Evolutionary conservation across 1,140 invertebrate species (phyloP).

Genomic region (Calephelis virginiensis): DNA sequence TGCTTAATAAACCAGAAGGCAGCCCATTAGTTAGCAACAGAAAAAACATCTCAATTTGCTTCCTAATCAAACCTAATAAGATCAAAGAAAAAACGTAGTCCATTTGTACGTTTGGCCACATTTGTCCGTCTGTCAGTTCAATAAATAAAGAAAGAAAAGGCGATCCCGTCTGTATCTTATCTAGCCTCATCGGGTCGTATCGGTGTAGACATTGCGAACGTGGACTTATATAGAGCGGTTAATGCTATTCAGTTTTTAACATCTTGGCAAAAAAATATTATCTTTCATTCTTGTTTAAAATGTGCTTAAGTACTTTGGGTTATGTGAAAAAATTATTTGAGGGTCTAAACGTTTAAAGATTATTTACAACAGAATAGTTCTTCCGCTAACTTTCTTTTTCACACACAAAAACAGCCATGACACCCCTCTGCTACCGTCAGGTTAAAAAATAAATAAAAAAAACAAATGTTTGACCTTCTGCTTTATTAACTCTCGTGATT

Average conservation of each 20-base stretch:
- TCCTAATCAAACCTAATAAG: slow-evolving; percentile 48
- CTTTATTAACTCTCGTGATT: too few relatives aligned
- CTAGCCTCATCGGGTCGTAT: slow-evolving; percentile 55
- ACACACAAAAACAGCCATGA: too few relatives aligned
- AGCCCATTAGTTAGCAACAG: slow-evolving; percentile 14
- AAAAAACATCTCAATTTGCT: slow-evolving; percentile 44
- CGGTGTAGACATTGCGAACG: slow-evolving; percentile 44
- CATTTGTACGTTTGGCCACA: slow-evolving; percentile 41
- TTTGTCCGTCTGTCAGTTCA: slow-evolving; percentile 63
- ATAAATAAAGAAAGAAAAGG: slow-evolving; percentile 65
- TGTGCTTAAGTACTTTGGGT: too few relatives aligned
- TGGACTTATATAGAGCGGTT: slow-evolving; percentile 40
- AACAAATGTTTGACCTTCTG: too few relatives aligned
- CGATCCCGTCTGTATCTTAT: slow-evolving; percentile 65
- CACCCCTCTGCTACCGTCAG: too few relatives aligned
- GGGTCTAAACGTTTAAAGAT: too few relatives aligned
- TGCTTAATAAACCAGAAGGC: slow-evolving; percentile 16
- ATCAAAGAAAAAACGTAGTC: slow-evolving; percentile 45
- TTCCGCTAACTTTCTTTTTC: too few relatives aligned
- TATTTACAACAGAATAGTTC: too few relatives aligned
- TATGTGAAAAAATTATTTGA: too few relatives aligned
- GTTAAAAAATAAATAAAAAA: too few relatives aligned
- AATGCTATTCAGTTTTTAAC: slow-evolving; percentile 19
- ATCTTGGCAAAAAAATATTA: too few relatives aligned
- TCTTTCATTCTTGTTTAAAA: too few relatives aligned